Percentiles rank a stretch among this genome's conserved stretches.
Evolutionary conservation across 2,888 invertebrate species (phyloP).

Genomic region (Ormyrus rosae): DNA sequence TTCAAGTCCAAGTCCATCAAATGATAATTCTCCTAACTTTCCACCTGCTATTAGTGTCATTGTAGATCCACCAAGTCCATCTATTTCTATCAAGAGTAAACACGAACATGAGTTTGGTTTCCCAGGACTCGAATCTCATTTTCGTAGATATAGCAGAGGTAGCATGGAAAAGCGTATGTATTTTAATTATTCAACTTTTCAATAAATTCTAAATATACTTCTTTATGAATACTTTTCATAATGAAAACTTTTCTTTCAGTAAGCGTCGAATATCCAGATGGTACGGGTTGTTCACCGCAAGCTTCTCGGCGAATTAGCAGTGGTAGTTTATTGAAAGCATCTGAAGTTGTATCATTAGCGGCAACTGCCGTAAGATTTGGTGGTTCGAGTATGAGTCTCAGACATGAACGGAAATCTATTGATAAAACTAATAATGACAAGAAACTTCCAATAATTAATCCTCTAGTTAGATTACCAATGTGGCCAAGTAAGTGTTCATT

Average conservation of each 20-base stretch:
- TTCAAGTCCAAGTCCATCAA: slow-evolving; percentile 62
- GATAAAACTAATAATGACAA: slow-evolving; percentile 79
- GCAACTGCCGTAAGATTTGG: slow-evolving; percentile 79
- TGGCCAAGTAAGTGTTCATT: slow-evolving; percentile 85
- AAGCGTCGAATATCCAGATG: slow-evolving; percentile 74
- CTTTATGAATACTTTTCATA: slow-evolving; percentile 7
- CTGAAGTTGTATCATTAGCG: slow-evolving; percentile 79
- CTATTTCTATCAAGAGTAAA: slow-evolving; percentile 70
- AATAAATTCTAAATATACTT: background rate
- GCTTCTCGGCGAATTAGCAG: slow-evolving; percentile 94
- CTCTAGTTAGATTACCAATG: slow-evolving; percentile 89
- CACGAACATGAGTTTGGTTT: slow-evolving; percentile 62
- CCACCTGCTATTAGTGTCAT: slow-evolving; percentile 74
- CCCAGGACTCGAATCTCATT: slow-evolving; percentile 61
- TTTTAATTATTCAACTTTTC: background rate
- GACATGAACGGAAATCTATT: slow-evolving; percentile 76
- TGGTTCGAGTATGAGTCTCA: slow-evolving; percentile 70
- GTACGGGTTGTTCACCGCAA: slow-evolving; percentile 86
- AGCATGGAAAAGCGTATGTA: slow-evolving; percentile 75
- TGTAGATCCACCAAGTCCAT: slow-evolving; percentile 74
- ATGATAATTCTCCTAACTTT: slow-evolving; percentile 65
- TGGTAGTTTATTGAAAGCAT: slow-evolving; percentile 90
- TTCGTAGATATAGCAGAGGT: slow-evolving; percentile 70
- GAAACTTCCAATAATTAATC: slow-evolving; percentile 92
- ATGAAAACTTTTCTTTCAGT: slow-evolving; percentile 64